A percentile compares a stretch with the other conserved stretches of the same genome.
Evolutionary conservation across 2,888 invertebrate species (phyloP).

Genomic region (Drosophila tripunctata): DNA sequence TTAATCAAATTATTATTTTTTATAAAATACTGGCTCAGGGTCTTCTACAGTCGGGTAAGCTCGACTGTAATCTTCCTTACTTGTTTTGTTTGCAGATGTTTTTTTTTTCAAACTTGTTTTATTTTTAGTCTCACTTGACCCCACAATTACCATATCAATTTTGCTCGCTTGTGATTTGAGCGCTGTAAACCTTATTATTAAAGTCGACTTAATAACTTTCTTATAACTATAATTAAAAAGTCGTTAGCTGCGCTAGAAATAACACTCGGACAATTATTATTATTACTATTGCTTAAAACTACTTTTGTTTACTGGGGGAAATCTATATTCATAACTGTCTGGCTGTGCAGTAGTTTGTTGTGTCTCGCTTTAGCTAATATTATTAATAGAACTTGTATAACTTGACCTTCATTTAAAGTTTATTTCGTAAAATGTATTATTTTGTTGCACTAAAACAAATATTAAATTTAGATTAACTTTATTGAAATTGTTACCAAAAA

Average conservation of each 20-base stretch:
- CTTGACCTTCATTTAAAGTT: no score
- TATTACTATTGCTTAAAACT: neutral
- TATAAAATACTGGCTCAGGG: no score
- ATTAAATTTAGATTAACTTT: no score
- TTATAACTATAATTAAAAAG: constrained; percentile 5
- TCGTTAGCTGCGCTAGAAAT: neutral
- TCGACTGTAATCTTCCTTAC: no score
- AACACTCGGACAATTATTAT: neutral
- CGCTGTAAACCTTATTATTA: neutral
- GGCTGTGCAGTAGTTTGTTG: neutral
- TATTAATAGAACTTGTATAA: no score
- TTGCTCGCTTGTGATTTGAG: neutral
- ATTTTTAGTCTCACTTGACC: neutral
- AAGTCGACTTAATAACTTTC: neutral
- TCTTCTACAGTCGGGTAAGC: no score
- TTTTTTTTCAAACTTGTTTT: neutral
- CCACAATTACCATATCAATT: constrained; percentile 4
- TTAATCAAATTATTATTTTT: no score
- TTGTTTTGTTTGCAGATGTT: neutral
- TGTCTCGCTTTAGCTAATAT: no score
- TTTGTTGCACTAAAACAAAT: no score
- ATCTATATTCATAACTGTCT: neutral
- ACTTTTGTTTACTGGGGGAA: neutral
- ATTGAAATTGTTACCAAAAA: no score
- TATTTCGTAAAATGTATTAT: no score